Percentiles rank a stretch among this genome's conserved stretches.
These are phyloP conservation scores for Nibea coibor DNA, from an alignment of 2,113 vertebrate species.

Conservation along the genomic window DNA sequence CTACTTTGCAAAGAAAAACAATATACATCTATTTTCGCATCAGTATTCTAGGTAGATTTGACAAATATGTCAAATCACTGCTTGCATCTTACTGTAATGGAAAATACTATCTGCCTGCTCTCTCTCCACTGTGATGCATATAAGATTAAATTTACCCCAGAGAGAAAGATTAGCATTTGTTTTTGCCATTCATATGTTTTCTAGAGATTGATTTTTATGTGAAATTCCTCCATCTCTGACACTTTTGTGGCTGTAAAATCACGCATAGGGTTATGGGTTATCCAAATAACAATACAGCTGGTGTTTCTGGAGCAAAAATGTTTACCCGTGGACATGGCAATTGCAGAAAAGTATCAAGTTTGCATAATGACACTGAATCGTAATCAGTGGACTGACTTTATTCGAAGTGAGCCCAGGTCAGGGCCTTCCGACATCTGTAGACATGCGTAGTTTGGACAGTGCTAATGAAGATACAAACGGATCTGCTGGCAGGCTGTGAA, in stretches of 20 bases:
- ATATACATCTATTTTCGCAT: not conserved
- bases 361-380: not conserved
- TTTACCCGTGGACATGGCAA: conserved; percentile 17
- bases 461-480: conserved; percentile 62
- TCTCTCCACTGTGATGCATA: not conserved
- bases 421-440: conserved; percentile 30
- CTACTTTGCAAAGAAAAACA: not conserved
- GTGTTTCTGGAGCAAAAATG: conserved; percentile 22
- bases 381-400: conserved; percentile 14
- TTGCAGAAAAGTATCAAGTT: not conserved
- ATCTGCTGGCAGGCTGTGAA: conserved; percentile 50
- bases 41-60: not conserved
- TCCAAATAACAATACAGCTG: conserved; percentile 11
- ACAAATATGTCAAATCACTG: conserved; percentile 3
- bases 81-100: not conserved
- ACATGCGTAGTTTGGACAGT: conserved; percentile 8
- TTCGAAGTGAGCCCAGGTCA: conserved; percentile 15
- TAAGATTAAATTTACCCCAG: not conserved
- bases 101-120: not conserved
- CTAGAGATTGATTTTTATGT: conserved; percentile 1
- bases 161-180: not conserved
- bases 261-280: not conserved
- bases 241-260: not conserved
- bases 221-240: conserved; percentile 19
- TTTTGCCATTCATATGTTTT: conserved; percentile 27